These are phyloP conservation scores for Diplosoma virens DNA, from an alignment of 23 tunicate species.

Conservation along the genomic window DNA sequence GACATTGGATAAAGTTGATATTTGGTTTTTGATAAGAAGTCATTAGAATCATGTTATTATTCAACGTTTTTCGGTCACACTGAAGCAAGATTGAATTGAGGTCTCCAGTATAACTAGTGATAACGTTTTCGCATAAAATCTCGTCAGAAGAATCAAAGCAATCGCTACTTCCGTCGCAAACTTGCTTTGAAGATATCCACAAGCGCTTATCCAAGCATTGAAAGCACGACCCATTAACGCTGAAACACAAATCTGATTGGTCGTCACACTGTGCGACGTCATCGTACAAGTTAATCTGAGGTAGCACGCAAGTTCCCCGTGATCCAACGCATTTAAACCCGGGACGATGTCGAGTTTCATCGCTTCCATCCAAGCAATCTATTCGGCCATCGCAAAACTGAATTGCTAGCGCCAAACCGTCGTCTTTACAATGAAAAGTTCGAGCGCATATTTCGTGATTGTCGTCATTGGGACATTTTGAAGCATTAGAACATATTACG, in stretches of 20 bases:
- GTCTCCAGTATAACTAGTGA: neutral
- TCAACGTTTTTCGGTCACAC: too few relatives aligned
- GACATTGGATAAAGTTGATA: slow-evolving; percentile 1
- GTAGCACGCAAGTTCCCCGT: slow-evolving; percentile 1
- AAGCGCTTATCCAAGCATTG: slow-evolving; percentile 14
- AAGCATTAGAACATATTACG: too few relatives aligned
- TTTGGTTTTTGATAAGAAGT: too few relatives aligned
- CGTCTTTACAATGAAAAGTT: slow-evolving; percentile 20
- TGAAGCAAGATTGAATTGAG: too few relatives aligned
- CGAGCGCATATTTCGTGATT: neutral
- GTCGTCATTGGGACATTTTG: too few relatives aligned
- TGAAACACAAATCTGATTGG: slow-evolving; percentile 15
- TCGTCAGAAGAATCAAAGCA: slow-evolving; percentile 71
- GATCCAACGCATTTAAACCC: slow-evolving; percentile 29
- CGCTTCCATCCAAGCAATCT: slow-evolving; percentile 32
- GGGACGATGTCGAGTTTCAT: slow-evolving; percentile 7
- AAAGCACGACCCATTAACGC: neutral
- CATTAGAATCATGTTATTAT: too few relatives aligned
- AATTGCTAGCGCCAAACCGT: neutral
- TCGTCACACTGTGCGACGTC: slow-evolving; percentile 31
- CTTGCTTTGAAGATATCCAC: slow-evolving; percentile 31
- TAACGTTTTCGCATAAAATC: slow-evolving; percentile 25
- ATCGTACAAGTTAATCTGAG: slow-evolving; percentile 33
- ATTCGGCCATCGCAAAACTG: slow-evolving; percentile 8
- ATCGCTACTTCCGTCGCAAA: slow-evolving; percentile 56